Evolutionary conservation across 2,888 invertebrate genomes (phyloP), one percentile per base, ranked within the genome.

Genomic region (Himalopsyche tibetana): DNA sequence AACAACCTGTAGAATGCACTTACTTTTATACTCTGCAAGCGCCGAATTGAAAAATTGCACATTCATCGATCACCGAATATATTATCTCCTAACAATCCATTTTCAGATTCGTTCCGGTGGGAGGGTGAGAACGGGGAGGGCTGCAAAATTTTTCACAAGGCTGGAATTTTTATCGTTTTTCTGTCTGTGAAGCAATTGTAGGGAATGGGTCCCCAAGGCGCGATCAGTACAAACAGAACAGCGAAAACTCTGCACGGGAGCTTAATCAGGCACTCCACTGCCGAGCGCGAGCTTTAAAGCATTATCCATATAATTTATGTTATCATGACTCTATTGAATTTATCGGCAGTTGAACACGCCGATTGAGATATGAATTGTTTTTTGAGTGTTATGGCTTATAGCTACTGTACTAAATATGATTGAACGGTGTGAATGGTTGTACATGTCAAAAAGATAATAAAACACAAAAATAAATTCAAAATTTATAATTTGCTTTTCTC

Each of bases 121-220:
- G 11, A 63, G 63, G 19, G 63, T 19, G 63, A 11, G 8, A 19
- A 8, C 2, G 63, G 63, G 19, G 28, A 19, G 11, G 63, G 6
- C 63, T 63, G 63, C 63, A 28, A 28, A 63, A 63, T 63, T 63
- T 63, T 63, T 63, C 63, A 63, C 63, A 63, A 19, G 63, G 63
- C 63, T 63, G 28, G 28, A 19, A 63, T 63, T 80, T 87, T 85
- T 80, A 85, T 85, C 83, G 84, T 85, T 87, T 86, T 86, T 87
- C 80, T 55, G 87, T 83, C 80, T 82, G 56, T 81, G 83, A 83
- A 87, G 84, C 87, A 85, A 87, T 85, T 87, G 85, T 45, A 55
- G 69, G 17, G 84, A 85, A 87, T 80, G 82, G 84, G 82, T 80
- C 87, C 87, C 85, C 42, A 55, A 56, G 87, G 87, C 51, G 40